A percentile compares a stretch with the other conserved stretches of the same genome.
Evolutionary conservation across 1,140 invertebrate species (phyloP).

Genomic region (Probaryconus sp.): DNA sequence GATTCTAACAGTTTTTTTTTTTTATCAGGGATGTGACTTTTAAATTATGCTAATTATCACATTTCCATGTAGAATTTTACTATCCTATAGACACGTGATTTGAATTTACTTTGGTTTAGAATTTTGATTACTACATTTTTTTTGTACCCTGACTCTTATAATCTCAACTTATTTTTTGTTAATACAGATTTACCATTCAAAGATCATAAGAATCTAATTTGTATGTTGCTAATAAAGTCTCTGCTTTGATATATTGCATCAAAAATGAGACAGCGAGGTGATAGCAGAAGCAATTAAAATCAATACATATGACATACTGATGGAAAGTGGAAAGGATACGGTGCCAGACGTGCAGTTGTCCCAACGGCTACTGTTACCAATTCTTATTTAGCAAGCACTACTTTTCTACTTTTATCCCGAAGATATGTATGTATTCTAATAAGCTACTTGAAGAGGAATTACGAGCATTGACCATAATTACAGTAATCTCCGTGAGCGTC

Average conservation of each 20-base stretch:
- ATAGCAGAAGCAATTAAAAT: slow-evolving; percentile 25
- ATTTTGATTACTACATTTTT: no score
- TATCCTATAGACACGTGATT: no score
- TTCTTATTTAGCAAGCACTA: slow-evolving; percentile 54
- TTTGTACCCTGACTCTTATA: no score
- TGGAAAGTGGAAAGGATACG: slow-evolving; percentile 59
- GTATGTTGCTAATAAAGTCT: no score
- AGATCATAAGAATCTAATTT: slow-evolving; percentile 5
- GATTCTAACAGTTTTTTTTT: no score
- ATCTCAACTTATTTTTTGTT: no score
- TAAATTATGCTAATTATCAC: no score
- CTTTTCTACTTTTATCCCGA: slow-evolving; percentile 48
- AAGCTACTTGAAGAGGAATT: background rate
- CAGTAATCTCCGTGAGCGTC: slow-evolving; percentile 6
- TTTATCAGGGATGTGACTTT: no score
- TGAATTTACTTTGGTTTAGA: no score
- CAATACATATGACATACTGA: slow-evolving; percentile 13
- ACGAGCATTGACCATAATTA: slow-evolving; percentile 7
- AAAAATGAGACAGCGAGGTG: no score
- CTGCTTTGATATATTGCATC: no score
- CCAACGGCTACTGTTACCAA: slow-evolving; percentile 53
- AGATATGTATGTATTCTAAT: slow-evolving; percentile 24
- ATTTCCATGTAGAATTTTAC: no score
- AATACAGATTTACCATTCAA: slow-evolving; percentile 13
- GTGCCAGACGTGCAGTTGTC: slow-evolving; percentile 66